Evolutionary conservation across 2,113 vertebrate genomes (phyloP), one percentile per base, ranked within the genome.

Genomic region (Nymphicus hollandicus): DNA sequence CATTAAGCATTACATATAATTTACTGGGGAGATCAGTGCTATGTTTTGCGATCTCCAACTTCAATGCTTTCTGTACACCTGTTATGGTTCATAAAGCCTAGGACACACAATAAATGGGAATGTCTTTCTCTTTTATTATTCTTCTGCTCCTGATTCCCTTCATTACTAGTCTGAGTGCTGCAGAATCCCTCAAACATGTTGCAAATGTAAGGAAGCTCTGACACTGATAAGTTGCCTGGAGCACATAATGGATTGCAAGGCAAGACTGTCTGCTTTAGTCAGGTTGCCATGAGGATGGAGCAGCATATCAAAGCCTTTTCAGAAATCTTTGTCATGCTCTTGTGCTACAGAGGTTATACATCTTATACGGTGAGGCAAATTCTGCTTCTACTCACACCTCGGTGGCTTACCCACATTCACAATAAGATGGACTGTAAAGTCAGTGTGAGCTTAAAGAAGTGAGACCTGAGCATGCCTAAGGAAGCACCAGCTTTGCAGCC

Each of bases 11-110:
- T 53, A 33, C 15, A 14, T 27, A 16, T 19, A 4, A 69, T 44
- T 71, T 68, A 60, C 25, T 18, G 15, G 43, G 29, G 33, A 69
- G 12, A 16, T 88, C 68, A 81, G 12, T 0, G 0, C 41, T 73
- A 6, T 65, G 19, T 61, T 77, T 41, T 81, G 33, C 10, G 18
- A 31, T 91, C 18, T 80, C 52, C 50, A 61, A 39, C 22, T 68
- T 69, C 33, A 41, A 0, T 4, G 4, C 3, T 72, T 71, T 55
- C 68, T 77, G 20, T 24, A 44, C 0, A 1, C 27, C 18, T 65
- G 17, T 47, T 68, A 29, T 7, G 5, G 15, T 41, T 86, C 39
- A n/a, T 41, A 46, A 79, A 52, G 28, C 29, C 41, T 53, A 44
- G 16, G 74, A 61, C 22, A 78, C 84, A 58, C 9, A 33, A 8